Base-by-base conservation (phyloP, 1,140 invertebrate species). In the Pseudomyrmex pallidus region DNA sequence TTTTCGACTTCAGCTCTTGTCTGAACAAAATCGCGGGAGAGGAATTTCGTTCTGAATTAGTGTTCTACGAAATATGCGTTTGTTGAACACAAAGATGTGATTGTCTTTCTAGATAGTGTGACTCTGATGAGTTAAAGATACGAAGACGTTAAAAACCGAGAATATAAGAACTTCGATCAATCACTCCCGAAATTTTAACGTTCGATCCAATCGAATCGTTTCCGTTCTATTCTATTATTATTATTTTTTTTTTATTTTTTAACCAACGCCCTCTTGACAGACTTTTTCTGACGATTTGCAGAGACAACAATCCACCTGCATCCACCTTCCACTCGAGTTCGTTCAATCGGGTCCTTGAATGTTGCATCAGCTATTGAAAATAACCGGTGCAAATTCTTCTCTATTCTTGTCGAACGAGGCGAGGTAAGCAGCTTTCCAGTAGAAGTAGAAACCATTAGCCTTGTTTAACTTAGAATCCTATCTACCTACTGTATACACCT, bases 371-470 rank as follows among this genome's bases (percentile, higher is more conserved):
- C 44, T 12, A 57, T 25, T 57, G 35, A 20, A 9, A 59, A 9
- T 35, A 70, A 44, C 50, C 12, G 20, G 9, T 54, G 15, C 25
- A 44, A 74, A 44, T 76, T 8, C 10, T 68, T 35, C 35, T 35
- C 35, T 35, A 5, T 35, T 35, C 35, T 7, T 0, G 35, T 35
- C 35, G 0, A 50, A 2, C 56, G 3, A n/a, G n/a, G n/a, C 9
- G 8, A 66, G 12, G n/a, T n/a, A 64, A 44, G 5, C 54, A 17
- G 46, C 73, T 74, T 52, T 62, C 57, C 12, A 13, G 44, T 10
- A 9, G 50, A 76, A 52, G 85, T 70, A 86, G 35, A 35, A 35
- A 59, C 25, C 15, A 52, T 86, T 74, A 68, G 56, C 48, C 44
- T 25, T n/a, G 54, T 15, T 86, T 50, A 57, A 48, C 25, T 12